Evolutionary conservation across 1,140 invertebrate species (phyloP).

Genomic region (Drosophila fuyamai): DNA sequence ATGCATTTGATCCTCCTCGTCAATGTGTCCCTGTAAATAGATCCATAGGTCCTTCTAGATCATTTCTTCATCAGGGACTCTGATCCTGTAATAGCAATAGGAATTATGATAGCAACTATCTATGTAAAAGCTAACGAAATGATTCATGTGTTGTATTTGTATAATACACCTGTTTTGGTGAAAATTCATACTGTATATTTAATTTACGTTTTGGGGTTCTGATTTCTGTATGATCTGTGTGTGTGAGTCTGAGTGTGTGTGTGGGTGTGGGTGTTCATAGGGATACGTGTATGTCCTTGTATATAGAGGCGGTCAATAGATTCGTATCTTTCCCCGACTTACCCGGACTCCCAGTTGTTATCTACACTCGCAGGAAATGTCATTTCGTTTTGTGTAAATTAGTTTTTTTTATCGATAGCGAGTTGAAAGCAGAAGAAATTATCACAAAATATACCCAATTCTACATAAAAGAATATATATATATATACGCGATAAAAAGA

Average conservation of each 20-base stretch:
- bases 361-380: constrained; percentile 13
- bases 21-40: constrained; percentile 25
- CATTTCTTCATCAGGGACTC: constrained; percentile 5
- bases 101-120: constrained; percentile 34
- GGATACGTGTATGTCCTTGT: constrained; percentile 16
- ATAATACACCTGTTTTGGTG: constrained; percentile 10
- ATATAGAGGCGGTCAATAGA: constrained; percentile 27
- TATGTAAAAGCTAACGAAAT: constrained; percentile 27
- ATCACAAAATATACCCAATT: constrained; percentile 22
- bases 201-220: neutral
- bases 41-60: constrained; percentile 1
- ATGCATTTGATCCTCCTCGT: constrained; percentile 5
- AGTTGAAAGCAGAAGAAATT: constrained; percentile 15
- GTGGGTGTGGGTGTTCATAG: neutral
- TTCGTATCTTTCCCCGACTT: constrained; percentile 7
- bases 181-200: neutral
- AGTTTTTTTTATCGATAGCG: constrained; percentile 11
- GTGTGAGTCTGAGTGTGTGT: neutral
- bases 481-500: constrained; percentile 15
- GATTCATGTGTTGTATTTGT: constrained; percentile 10
- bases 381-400: constrained; percentile 38
- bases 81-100: constrained; percentile 5
- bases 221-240: constrained; percentile 1
- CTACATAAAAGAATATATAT: constrained; percentile 9
- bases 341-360: constrained; percentile 8